Conservation (phyloP, 2,113 vertebrate species). For the Corythoichthys intestinalis region DNA sequence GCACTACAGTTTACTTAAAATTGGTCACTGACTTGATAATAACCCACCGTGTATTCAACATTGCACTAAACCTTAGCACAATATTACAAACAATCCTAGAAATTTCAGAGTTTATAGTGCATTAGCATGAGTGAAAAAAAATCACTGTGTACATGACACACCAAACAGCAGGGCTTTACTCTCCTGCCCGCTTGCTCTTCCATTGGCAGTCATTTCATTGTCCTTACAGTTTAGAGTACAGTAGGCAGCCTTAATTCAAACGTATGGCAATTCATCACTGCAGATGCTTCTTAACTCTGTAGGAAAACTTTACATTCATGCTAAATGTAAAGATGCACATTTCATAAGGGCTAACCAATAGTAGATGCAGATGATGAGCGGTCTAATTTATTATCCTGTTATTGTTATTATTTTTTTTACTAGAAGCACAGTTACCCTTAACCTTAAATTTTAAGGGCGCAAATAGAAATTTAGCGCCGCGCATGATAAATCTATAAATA, state of each 20-base stretch:
- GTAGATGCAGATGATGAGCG: conserved; percentile 3
- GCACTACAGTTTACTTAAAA: conserved; percentile 9
- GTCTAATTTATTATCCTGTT: conserved; percentile 20
- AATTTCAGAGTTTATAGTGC: neutral
- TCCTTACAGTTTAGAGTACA: conserved; percentile 37
- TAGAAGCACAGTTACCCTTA: no score
- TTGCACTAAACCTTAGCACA: conserved; percentile 19
- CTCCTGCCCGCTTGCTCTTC: neutral
- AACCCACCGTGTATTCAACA: conserved; percentile 2
- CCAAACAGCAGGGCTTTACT: conserved; percentile 54
- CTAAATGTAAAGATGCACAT: conserved; percentile 20
- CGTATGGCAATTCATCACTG: conserved; percentile 31
- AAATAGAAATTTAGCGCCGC: no score
- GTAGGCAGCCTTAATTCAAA: conserved; percentile 34
- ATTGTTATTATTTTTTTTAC: neutral
- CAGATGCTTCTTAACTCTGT: conserved; percentile 12
- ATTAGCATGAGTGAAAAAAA: neutral
- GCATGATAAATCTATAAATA: no score
- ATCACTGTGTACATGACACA: conserved; percentile 25
- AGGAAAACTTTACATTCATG: conserved; percentile 17
- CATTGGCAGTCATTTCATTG: conserved; percentile 21
- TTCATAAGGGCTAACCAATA: conserved; percentile 5
- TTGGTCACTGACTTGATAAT: conserved; percentile 19
- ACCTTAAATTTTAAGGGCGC: no score
- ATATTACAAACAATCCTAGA: conserved; percentile 18